Evolutionary conservation across 2,888 invertebrate genomes (phyloP).

Genomic region (Conchocele bisecta): DNA sequence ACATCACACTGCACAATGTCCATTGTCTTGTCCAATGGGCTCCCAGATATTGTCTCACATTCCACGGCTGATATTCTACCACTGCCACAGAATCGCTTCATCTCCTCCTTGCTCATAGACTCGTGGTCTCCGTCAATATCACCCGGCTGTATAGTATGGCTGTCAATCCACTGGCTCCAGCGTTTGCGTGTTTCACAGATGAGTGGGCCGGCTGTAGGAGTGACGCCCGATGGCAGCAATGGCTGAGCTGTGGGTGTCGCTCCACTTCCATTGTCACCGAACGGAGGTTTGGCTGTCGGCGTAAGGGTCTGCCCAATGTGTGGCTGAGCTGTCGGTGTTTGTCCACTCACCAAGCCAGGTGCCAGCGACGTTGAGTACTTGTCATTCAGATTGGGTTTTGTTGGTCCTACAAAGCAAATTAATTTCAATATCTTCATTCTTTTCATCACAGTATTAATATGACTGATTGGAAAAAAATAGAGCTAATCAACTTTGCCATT

Average conservation of each 20-base stretch:
- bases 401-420: slow-evolving; percentile 8
- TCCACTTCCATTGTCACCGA: slow-evolving; percentile 15
- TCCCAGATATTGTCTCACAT: slow-evolving; percentile 67
- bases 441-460: neutral
- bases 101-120: slow-evolving; percentile 55
- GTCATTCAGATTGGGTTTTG: neutral
- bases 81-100: slow-evolving; percentile 62
- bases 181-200: slow-evolving; percentile 31
- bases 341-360: slow-evolving; percentile 13
- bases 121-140: slow-evolving; percentile 55
- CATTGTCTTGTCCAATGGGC: slow-evolving; percentile 55
- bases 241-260: slow-evolving; percentile 52
- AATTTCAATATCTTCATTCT: neutral
- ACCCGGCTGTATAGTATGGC: slow-evolving; percentile 15
- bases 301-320: slow-evolving; percentile 1
- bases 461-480: no score
- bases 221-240: neutral
- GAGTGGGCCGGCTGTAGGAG: slow-evolving; percentile 16
- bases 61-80: slow-evolving; percentile 70
- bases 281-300: slow-evolving; percentile 45
- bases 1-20: slow-evolving; percentile 81
- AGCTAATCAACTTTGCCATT: no score
- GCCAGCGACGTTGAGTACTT: neutral
- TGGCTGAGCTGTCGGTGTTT: slow-evolving; percentile 15
- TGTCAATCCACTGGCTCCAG: slow-evolving; percentile 53